Conservation (phyloP, 2,113 vertebrate species). For the Pseudopodoces humilis region DNA sequence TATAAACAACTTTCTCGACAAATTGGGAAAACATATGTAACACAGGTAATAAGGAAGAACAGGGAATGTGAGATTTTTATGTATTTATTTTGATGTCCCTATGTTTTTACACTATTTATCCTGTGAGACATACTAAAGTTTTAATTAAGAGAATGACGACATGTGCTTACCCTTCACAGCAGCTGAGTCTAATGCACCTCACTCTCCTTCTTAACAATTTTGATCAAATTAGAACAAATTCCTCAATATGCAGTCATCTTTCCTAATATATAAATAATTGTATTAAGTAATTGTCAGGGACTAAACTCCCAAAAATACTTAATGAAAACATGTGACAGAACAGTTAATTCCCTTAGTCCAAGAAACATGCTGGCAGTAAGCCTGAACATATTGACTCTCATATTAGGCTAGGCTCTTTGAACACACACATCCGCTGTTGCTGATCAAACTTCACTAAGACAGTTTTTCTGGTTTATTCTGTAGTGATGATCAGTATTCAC, state of each 20-base stretch:
- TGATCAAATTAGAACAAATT: neutral
- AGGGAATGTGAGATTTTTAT: neutral
- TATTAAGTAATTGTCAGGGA: neutral
- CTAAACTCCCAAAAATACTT: neutral
- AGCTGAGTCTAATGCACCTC: neutral
- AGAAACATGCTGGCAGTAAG: neutral
- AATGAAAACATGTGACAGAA: neutral
- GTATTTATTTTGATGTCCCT: neutral
- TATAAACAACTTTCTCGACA: neutral
- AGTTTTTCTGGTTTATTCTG: slow-evolving; percentile 23
- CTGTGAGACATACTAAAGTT: neutral
- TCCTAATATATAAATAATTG: neutral
- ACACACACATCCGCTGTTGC: neutral
- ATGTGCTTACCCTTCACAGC: neutral
- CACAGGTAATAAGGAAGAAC: neutral
- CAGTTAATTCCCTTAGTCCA: neutral
- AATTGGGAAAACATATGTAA: neutral
- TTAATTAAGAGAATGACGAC: neutral
- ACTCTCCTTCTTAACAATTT: neutral
- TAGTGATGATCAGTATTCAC: neutral
- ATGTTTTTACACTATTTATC: neutral
- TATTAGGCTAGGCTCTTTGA: neutral
- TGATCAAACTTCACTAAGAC: slow-evolving; percentile 13
- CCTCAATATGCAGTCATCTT: neutral
- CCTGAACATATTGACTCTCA: neutral